phyloP scores from a whole-genome alignment of 2,113 vertebrate genomes.

The Rattus norvegicus region DNA sequence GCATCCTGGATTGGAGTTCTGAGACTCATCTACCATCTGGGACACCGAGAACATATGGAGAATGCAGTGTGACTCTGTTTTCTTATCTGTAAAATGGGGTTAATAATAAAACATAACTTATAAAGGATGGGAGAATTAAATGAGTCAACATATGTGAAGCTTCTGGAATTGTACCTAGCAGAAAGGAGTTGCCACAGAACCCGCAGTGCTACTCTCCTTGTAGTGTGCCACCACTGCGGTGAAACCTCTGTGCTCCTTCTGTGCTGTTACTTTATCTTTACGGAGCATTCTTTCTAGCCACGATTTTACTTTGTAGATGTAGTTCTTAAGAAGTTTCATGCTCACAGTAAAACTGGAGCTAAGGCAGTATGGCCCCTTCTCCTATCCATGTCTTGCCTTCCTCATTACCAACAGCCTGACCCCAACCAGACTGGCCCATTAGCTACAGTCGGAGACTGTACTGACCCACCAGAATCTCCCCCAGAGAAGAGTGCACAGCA shows the following conservation, averaged over 20 bases:
- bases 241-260: background rate
- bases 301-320: background rate
- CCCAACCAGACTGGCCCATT: background rate
- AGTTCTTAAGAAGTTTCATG: background rate
- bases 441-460: background rate
- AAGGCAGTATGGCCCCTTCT: too few relatives aligned
- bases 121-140: slow-evolving; percentile 4
- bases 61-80: background rate
- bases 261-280: background rate
- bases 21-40: background rate
- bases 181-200: background rate
- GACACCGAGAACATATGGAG: background rate
- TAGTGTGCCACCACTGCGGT: background rate
- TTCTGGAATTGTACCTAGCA: background rate
- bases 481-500: background rate
- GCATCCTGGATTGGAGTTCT: background rate
- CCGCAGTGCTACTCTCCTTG: background rate
- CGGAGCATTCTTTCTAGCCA: background rate
- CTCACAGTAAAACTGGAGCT: background rate
- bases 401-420: too few relatives aligned
- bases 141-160: background rate
- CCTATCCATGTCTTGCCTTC: background rate
- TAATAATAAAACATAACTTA: background rate
- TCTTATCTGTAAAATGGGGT: background rate
- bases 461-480: background rate